These are phyloP conservation scores for Exaiptasia diaphana DNA, from an alignment of 64 coral and sea anemone species.

Conservation along the genomic window DNA sequence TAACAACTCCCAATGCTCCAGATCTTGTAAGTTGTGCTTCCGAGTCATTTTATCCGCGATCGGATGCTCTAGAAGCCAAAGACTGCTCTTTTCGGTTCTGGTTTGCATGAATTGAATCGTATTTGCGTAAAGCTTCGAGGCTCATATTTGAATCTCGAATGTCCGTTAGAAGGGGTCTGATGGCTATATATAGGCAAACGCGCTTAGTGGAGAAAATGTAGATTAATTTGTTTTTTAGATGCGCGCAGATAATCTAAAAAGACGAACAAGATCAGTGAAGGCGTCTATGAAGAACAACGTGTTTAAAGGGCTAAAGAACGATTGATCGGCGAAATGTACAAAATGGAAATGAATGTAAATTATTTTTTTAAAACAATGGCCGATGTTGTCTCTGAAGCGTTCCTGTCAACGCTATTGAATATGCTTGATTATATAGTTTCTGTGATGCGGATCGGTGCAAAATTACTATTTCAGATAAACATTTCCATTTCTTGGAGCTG, in stretches of 20 bases:
- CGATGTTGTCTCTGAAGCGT: background rate
- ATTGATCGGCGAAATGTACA: conserved; percentile 29
- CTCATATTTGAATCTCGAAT: conserved; percentile 88
- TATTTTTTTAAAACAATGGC: conserved; percentile 39
- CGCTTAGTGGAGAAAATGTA: conserved; percentile 11
- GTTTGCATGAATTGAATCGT: background rate
- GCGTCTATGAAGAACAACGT: background rate
- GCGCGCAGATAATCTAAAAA: background rate
- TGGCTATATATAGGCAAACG: conserved; percentile 74
- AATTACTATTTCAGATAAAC: too few species aligned
- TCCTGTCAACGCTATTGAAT: too few species aligned
- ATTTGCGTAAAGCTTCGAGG: background rate
- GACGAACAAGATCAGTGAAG: background rate
- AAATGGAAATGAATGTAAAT: conserved; percentile 74
- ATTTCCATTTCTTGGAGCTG: too few species aligned
- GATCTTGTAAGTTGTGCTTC: too few species aligned
- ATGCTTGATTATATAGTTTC: too few species aligned
- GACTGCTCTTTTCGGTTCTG: background rate
- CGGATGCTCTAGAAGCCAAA: background rate
- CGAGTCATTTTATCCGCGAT: too few species aligned
- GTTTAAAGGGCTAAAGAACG: background rate
- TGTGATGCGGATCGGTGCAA: too few species aligned
- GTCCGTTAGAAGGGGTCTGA: conserved; percentile 76
- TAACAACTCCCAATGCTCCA: too few species aligned
- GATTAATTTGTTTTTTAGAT: conserved; percentile 22